Percentiles rank a stretch among this genome's conserved stretches.
Conservation (phyloP, 2,888 invertebrate species). For the Philaethria dido region DNA sequence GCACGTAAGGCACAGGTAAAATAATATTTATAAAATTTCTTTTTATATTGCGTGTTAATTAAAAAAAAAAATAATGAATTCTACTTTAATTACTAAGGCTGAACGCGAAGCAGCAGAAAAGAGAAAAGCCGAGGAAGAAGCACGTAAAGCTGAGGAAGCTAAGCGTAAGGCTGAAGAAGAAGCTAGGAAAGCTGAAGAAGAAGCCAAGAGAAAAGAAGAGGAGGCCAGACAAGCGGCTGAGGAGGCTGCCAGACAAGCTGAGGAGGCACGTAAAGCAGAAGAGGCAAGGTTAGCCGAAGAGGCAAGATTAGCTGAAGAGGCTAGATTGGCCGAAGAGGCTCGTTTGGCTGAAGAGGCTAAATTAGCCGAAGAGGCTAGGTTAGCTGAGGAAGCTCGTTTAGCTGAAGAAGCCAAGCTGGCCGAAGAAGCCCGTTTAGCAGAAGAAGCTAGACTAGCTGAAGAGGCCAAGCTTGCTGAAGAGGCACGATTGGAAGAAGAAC, state of each 20-base stretch:
- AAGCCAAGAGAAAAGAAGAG: slow-evolving; percentile 67
- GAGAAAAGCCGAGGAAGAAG: slow-evolving; percentile 83
- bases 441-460: slow-evolving; percentile 58
- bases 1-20: slow-evolving; percentile 77
- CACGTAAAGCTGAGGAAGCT: slow-evolving; percentile 78
- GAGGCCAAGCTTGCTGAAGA: slow-evolving; percentile 57
- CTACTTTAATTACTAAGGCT: slow-evolving; percentile 29
- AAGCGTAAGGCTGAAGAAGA: slow-evolving; percentile 80
- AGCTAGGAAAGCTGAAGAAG: slow-evolving; percentile 72
- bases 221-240: slow-evolving; percentile 76
- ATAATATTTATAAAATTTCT: neutral
- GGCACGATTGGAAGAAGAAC: slow-evolving; percentile 64
- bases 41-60: neutral
- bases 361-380: slow-evolving; percentile 67
- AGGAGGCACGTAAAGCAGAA: slow-evolving; percentile 73
- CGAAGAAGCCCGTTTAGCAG: slow-evolving; percentile 60
- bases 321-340: slow-evolving; percentile 73
- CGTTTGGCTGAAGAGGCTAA: slow-evolving; percentile 67
- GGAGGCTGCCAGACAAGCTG: slow-evolving; percentile 75
- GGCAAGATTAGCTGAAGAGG: slow-evolving; percentile 77
- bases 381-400: slow-evolving; percentile 71
- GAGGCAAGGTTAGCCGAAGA: slow-evolving; percentile 70
- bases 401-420: slow-evolving; percentile 58
- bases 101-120: slow-evolving; percentile 73
- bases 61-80: neutral